Evolutionary conservation across 2,888 invertebrate species (phyloP), one percentile per base, ranked within the genome.

Genomic region (Augiades crinisus): DNA sequence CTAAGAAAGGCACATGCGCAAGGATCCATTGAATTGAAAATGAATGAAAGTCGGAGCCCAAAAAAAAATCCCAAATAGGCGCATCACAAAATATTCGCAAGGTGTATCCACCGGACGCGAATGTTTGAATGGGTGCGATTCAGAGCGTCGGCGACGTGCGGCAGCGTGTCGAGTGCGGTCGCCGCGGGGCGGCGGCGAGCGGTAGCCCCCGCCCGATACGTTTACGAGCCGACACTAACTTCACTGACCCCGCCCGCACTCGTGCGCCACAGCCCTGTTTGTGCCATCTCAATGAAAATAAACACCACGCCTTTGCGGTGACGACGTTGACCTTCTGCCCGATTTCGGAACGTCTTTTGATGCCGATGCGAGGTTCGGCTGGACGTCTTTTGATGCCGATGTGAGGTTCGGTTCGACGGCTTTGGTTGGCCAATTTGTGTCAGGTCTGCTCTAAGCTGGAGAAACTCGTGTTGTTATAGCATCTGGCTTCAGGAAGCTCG

Each of bases 151-250:
- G 77, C 85, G 84, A 82, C 87, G 86, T 84, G 86, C 86, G 70
- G 70, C 69, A 61, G 81, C 86, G 84, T 83, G 88, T 83, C 83
- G 86, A 84, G 85, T 85, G 86, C 85, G 88, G 87, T 86, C 86
- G 87, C 88, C 84, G 84, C 85, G 86, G 86, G 86, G 85, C 67
- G 68, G 70, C 70, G 66, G 59, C 57, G 58, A 57, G 64, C 64
- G 62, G 66, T 62, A 62, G 65, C 64, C 65, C 64, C 62, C 64
- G 64, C 65, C 65, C 81, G 82, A 81, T 86, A 86, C 86, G 83
- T 84, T 87, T 86, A 87, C 86, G 85, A 85, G 84, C 83, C 80
- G 81, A 79, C 85, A 81, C 85, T 82, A 85, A 86, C 71, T 73
- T 80, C 76, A 79, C 78, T 85, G 85, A 85, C 86, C 85, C 79